Base-by-base conservation (phyloP, 2,888 invertebrate genomes). In the Epirrhoe tristata region DNA sequence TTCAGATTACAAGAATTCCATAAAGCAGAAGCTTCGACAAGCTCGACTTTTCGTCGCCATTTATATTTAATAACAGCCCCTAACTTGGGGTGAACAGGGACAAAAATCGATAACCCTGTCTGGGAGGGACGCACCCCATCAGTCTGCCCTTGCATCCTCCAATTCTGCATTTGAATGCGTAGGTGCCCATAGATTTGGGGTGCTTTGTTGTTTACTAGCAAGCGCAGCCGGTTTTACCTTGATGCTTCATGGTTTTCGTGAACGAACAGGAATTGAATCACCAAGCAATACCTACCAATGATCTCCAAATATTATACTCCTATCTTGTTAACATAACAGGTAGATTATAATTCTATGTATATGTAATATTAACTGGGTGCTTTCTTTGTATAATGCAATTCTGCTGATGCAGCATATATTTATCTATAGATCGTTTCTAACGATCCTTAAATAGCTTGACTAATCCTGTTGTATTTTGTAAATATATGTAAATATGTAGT, bases 61-160 rank as follows among this genome's bases (percentile, higher is more conserved):
- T 88, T 89, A 88, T 89, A 88, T 90, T 90, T 88, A 89, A 90
- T 89, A 90, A 88, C 83, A 87, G 76, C 82, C 85, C 84, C 81
- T 43, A 75, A 82, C 80, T 80, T 80, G 74, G 82, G 82, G 86
- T 84, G 85, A 80, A 85, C 77, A 76, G 79, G 77, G 76, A 78
- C 85, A 85, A 88, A 89, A 90, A 90, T 91, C 90, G 83, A 91
- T 91, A 90, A 79, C 52, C 67, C 78, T 79, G 90, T 91, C 90
- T 91, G 89, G 86, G 86, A 89, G 90, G 89, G 89, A 79, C 75
- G 66, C 69, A 70, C 86, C 87, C 82, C 65, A 59, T 57, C 63
- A 58, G 60, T 66, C 57, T 63, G 67, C 65, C 65, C 69, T 60
- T 67, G 71, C 66, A 67, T 69, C 69, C 69, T 63, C 66, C 50